phyloP scores from a whole-genome alignment of 2,113 vertebrate species.

The Montifringilla adamsi region DNA sequence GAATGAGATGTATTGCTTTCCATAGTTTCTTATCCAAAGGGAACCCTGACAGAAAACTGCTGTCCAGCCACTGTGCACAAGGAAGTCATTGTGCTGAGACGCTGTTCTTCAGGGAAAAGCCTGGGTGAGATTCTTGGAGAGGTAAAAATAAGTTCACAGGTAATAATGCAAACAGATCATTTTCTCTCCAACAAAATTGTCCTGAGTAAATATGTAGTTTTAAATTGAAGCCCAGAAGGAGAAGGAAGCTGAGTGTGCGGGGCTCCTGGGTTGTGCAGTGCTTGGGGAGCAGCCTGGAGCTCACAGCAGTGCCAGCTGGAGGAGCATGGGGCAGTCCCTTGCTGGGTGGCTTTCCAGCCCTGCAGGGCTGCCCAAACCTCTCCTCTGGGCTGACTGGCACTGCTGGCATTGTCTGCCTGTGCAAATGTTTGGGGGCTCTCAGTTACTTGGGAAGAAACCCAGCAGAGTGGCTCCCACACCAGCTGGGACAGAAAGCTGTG shows the following conservation, averaged over 20 bases:
- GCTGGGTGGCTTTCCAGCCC: rapidly evolving
- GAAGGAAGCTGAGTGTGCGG: neutral
- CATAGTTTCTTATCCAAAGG: neutral
- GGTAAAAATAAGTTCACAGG: neutral
- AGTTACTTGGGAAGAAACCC: neutral
- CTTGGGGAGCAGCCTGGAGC: neutral
- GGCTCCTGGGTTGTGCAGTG: neutral
- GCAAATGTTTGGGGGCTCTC: neutral
- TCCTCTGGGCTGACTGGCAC: rapidly evolving
- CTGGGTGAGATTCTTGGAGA: neutral
- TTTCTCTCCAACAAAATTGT: neutral
- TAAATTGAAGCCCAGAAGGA: neutral
- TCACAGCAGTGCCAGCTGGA: neutral
- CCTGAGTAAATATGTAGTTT: neutral
- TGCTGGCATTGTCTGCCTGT: neutral
- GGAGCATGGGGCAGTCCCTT: neutral
- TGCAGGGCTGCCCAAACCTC: neutral
- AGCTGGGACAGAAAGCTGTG: neutral
- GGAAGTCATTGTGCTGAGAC: neutral
- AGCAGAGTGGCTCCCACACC: rapidly evolving
- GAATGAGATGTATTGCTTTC: slow-evolving; percentile 32
- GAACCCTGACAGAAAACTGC: neutral
- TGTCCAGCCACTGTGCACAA: neutral
- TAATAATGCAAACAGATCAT: neutral
- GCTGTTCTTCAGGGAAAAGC: neutral